Evolutionary conservation across 2,888 invertebrate species (phyloP).

Genomic region (Frankliniella intonsa): DNA sequence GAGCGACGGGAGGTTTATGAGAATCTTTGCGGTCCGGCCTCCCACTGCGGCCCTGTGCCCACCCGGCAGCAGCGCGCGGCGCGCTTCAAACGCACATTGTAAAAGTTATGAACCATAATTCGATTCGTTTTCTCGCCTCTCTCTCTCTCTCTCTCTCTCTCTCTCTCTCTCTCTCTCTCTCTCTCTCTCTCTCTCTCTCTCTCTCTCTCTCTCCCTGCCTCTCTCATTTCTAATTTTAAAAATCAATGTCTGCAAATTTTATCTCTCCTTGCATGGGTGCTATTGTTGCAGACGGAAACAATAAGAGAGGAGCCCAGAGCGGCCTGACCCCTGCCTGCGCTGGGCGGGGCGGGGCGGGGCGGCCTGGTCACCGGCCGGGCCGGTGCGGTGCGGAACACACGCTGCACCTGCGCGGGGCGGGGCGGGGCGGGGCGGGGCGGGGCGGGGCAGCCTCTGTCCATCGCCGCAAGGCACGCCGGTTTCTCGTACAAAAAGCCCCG

Average conservation of each 20-base stretch:
- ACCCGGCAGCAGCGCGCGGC: conserved; percentile 11
- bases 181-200: neutral
- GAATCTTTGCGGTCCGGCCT: neutral
- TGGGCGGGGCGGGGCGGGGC: too few relatives aligned
- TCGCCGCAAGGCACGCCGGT: too few relatives aligned
- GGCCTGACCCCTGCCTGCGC: too few relatives aligned
- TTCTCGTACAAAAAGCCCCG: too few relatives aligned
- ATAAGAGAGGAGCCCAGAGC: too few relatives aligned
- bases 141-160: neutral
- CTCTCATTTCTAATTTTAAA: neutral
- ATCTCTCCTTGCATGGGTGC: neutral
- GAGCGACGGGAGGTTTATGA: neutral
- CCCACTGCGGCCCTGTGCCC: neutral
- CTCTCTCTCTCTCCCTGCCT: neutral
- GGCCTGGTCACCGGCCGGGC: too few relatives aligned
- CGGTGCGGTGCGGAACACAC: too few relatives aligned
- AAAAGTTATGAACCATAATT: conserved; percentile 27
- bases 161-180: too few relatives aligned
- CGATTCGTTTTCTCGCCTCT: neutral
- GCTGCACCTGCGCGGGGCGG: too few relatives aligned
- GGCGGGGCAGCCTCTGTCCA: too few relatives aligned
- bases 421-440: too few relatives aligned
- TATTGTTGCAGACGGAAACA: neutral
- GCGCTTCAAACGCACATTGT: conserved; percentile 16
- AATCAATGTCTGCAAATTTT: conserved; percentile 24